Evolutionary conservation across 2,113 vertebrate species (phyloP).

Genomic region (Mungos mungo): DNA sequence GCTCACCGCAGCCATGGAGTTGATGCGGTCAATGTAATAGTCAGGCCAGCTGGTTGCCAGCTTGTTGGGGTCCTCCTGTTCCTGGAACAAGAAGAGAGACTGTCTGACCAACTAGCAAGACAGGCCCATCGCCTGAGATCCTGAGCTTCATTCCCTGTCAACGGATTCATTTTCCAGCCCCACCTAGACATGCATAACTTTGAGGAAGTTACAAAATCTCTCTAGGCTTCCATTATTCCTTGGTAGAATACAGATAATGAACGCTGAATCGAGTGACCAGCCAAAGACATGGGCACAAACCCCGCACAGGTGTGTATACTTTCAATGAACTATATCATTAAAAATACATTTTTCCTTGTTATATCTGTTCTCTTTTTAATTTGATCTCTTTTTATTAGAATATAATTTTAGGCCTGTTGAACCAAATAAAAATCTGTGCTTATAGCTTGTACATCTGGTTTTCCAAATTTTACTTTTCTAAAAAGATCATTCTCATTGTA

Average conservation of each 20-base stretch:
- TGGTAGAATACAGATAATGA: background rate
- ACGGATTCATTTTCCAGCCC: background rate
- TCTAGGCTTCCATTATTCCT: background rate
- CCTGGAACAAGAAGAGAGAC: conserved; percentile 84
- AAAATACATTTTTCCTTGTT: background rate
- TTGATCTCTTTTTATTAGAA: background rate
- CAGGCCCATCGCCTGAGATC: background rate
- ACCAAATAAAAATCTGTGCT: background rate
- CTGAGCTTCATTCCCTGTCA: background rate
- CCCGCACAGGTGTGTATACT: background rate
- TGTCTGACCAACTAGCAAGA: background rate
- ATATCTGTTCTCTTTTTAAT: background rate
- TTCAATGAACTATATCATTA: background rate
- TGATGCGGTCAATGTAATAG: conserved; percentile 98
- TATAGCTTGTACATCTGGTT: background rate
- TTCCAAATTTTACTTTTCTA: background rate
- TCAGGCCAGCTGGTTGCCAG: conserved; percentile 99
- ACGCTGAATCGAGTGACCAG: background rate
- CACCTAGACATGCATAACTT: background rate
- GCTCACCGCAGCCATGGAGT: conserved; percentile 98
- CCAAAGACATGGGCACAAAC: background rate
- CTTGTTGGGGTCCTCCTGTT: conserved; percentile 98
- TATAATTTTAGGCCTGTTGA: background rate
- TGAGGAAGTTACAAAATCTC: background rate
- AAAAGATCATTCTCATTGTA: background rate